Evolutionary conservation across 1,140 invertebrate species (phyloP).

Genomic region (Lasioglossum albipes): DNA sequence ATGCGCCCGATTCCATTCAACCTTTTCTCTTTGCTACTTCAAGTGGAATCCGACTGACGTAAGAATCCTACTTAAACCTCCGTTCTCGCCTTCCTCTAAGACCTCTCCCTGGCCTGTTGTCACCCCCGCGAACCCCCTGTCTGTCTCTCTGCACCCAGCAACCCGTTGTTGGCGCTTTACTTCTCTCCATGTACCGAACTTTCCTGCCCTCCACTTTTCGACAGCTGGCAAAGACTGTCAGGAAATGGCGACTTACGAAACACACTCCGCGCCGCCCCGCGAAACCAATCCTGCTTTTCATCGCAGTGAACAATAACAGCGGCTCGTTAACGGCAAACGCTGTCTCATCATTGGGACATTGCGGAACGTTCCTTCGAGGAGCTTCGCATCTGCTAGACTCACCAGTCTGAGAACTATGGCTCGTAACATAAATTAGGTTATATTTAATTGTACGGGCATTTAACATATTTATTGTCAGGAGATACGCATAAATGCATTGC

Average conservation of each 20-base stretch:
- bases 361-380: not conserved
- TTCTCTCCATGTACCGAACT: slow-evolving; percentile 25
- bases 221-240: slow-evolving; percentile 28
- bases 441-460: too few species aligned
- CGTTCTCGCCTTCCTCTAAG: slow-evolving; percentile 44
- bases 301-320: slow-evolving; percentile 3
- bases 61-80: slow-evolving; percentile 68
- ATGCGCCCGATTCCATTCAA: slow-evolving; percentile 64
- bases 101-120: slow-evolving; percentile 31
- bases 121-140: not conserved
- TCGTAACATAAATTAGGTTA: too few species aligned
- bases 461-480: too few species aligned
- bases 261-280: not conserved
- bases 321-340: slow-evolving; percentile 12
- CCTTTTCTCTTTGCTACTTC: slow-evolving; percentile 62
- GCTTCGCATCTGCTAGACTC: too few species aligned
- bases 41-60: slow-evolving; percentile 67
- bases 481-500: too few species aligned
- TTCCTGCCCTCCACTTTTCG: slow-evolving; percentile 4
- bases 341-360: not conserved
- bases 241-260: slow-evolving; percentile 40
- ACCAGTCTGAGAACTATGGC: too few species aligned
- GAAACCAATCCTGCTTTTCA: slow-evolving; percentile 17
- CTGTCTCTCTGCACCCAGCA: slow-evolving; percentile 3
- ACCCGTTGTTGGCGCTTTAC: slow-evolving; percentile 26